Evolutionary conservation across 2,888 invertebrate genomes (phyloP).

Genomic region (Brenthis daphne): DNA sequence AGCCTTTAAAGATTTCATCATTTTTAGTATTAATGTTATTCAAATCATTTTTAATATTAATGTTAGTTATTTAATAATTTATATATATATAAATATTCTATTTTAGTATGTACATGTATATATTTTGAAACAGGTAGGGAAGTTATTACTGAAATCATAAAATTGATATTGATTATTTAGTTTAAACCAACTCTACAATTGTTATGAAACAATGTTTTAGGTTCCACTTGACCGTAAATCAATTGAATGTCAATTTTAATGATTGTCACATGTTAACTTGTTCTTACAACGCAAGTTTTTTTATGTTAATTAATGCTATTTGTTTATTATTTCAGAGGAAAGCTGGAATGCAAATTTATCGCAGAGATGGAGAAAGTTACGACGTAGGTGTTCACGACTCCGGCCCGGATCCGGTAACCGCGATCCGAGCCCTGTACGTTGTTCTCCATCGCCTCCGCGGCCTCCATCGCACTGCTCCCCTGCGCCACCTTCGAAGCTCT

Average conservation of each 20-base stretch:
- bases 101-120: too few relatives aligned
- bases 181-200: neutral
- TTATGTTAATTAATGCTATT: neutral
- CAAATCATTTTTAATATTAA: too few relatives aligned
- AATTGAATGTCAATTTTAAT: neutral
- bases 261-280: too few relatives aligned
- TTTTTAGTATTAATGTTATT: too few relatives aligned
- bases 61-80: too few relatives aligned
- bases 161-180: too few relatives aligned
- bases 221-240: constrained; percentile 21
- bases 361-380: constrained; percentile 88
- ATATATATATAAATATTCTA: too few relatives aligned
- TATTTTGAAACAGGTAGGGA: too few relatives aligned
- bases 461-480: constrained; percentile 77
- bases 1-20: too few relatives aligned
- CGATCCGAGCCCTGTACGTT: constrained; percentile 80
- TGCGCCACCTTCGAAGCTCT: constrained; percentile 72
- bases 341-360: constrained; percentile 89
- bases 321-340: constrained; percentile 81
- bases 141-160: too few relatives aligned
- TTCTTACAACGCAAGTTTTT: neutral
- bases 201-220: constrained; percentile 8
- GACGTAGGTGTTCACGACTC: constrained; percentile 86
- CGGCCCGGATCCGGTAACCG: constrained; percentile 84
- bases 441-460: constrained; percentile 81